A percentile compares a stretch with the other conserved stretches of the same genome.
Evolutionary conservation across 2,797 vertebrate species (phyloP).

Genomic region (Hypotaenidia philippensis): DNA sequence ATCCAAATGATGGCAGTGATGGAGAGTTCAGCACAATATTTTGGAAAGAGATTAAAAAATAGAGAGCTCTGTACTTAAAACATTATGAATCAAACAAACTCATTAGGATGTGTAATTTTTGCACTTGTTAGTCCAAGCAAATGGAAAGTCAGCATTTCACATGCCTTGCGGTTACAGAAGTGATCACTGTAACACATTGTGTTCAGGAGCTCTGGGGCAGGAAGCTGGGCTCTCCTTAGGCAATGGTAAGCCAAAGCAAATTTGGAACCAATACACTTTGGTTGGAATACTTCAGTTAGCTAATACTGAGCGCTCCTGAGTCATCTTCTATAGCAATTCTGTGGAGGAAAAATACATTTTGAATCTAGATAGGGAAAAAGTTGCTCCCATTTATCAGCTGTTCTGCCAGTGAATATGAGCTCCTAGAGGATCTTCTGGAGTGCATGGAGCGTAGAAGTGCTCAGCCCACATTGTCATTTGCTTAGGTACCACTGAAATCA

Average conservation of each 20-base stretch:
- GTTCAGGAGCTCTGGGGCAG: not conserved
- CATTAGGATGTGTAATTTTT: not conserved
- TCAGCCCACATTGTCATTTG: not conserved
- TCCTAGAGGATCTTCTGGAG: not conserved
- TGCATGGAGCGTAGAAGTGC: accelerated
- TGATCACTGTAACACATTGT: not conserved
- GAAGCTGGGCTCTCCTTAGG: not conserved
- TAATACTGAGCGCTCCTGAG: not conserved
- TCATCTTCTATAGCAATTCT: not conserved
- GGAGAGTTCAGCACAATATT: not conserved
- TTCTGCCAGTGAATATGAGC: not conserved
- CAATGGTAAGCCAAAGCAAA: not conserved
- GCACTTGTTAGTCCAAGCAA: not conserved
- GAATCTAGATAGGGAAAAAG: not conserved
- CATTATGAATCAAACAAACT: not conserved
- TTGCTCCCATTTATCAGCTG: not conserved
- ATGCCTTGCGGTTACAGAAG: not conserved
- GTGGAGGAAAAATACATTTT: not conserved
- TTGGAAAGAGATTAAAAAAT: not conserved
- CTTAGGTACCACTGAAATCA: not conserved
- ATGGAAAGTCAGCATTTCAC: not conserved
- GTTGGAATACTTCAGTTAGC: not conserved
- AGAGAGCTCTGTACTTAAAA: not conserved
- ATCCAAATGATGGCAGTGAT: not conserved
- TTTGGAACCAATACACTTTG: not conserved